Base-by-base conservation (phyloP, 2,888 invertebrate species). In the Myopa tessellatipennis region DNA sequence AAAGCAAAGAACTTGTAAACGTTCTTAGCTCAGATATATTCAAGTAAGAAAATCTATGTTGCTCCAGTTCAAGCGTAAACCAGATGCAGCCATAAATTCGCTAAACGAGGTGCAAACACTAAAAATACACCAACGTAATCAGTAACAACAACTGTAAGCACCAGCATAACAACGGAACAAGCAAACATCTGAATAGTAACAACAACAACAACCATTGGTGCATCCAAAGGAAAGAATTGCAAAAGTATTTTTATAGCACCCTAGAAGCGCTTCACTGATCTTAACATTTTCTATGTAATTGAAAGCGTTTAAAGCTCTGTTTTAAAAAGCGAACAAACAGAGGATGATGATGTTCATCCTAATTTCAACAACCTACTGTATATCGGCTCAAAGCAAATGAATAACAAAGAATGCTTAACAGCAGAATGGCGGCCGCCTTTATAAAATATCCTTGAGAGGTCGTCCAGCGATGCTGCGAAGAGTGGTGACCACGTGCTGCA, bases 11-110 rank as follows among this genome's bases (percentile, higher is more conserved):
- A 55, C 10, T 12, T 16, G 16, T 14, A 6, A n/a, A 55, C 14
- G 8, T 55, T n/a, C 55, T 55, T 55, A 45, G 45, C 10, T 45
- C 10, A 45, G 45, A 45, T 45, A 45, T 45, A 10, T 10, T 14
- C 55, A 16, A 55, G 10, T n/a, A 16, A 14, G n/a, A 55, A 55
- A 55, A 55, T n/a, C n/a, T 12, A 40, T 77, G 73, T 73, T 70
- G 18, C 7, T n/a, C 5, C 40, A 69, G 40, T 45, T 67, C 67
- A 73, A 77, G 72, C 77, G 63, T 73, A 50, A 38, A 77, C 67
- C 77, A 77, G 77, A 77, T 77, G 77, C 69, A 72, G 60, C 63
- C 72, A 55, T 73, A 65, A 72, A 72, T 34, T 63, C 69, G 18
- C 68, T 45, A n/a, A 72, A 68, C 77, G 72, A 77, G 77, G 73